These are phyloP conservation scores for Apodemus sylvaticus DNA, from an alignment of 2,113 vertebrate genomes.

Conservation along the genomic window DNA sequence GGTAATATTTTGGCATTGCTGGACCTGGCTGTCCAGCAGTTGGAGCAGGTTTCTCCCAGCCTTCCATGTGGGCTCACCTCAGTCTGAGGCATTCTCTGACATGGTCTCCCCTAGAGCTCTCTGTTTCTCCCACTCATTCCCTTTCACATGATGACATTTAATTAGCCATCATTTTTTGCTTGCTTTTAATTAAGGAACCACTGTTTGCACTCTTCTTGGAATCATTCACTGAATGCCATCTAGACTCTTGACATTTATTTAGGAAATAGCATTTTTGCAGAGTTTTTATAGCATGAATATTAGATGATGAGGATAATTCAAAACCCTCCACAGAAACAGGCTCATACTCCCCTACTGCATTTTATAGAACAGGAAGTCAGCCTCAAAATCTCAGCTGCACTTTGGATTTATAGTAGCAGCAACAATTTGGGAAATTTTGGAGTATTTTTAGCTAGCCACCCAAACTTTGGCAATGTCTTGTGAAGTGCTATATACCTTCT, in stretches of 20 bases:
- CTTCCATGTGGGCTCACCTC: background rate
- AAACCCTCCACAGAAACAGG: constrained; percentile 38
- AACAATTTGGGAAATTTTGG: background rate
- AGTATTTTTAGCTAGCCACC: constrained; percentile 30
- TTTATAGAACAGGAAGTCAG: constrained; percentile 26
- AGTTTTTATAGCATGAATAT: constrained; percentile 75
- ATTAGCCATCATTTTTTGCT: constrained; percentile 64
- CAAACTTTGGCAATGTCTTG: background rate
- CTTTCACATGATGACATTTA: background rate
- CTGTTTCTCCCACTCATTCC: background rate
- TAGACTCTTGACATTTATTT: constrained; percentile 75
- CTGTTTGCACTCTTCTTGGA: constrained; percentile 73
- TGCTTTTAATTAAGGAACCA: constrained; percentile 78
- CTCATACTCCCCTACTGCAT: background rate
- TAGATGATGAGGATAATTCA: constrained; percentile 69
- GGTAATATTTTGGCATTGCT: background rate
- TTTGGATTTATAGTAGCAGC: constrained; percentile 51
- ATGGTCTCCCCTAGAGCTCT: background rate
- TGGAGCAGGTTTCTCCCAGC: accelerated
- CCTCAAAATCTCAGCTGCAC: constrained; percentile 64
- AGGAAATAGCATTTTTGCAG: constrained; percentile 71
- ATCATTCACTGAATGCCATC: constrained; percentile 61
- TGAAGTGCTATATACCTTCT: background rate
- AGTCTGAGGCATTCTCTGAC: background rate
- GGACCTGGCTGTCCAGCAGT: background rate